These are phyloP conservation scores for Polypterus senegalus DNA, from an alignment of 2,113 vertebrate species.

Conservation along the genomic window DNA sequence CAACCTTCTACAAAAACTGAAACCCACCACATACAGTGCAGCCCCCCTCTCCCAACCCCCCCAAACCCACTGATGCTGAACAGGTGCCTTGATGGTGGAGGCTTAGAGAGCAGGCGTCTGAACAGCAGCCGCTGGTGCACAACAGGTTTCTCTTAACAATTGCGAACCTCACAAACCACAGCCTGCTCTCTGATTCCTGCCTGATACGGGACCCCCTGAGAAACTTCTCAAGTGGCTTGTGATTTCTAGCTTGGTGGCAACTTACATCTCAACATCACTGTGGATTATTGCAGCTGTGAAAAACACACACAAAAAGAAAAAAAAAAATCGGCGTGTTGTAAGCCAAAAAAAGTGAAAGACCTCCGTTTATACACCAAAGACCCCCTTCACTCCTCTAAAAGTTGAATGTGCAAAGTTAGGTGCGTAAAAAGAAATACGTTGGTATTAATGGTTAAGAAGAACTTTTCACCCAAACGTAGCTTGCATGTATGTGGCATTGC, in stretches of 20 bases:
- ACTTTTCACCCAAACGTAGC: no score
- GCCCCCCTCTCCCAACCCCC: not conserved
- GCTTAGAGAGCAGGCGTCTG: not conserved
- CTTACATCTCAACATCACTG: not conserved
- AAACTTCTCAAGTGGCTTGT: not conserved
- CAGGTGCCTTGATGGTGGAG: not conserved
- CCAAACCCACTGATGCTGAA: not conserved
- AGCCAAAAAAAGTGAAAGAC: not conserved
- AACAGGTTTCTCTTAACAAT: not conserved
- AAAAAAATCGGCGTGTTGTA: not conserved
- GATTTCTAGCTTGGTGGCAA: not conserved
- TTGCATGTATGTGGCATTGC: no score
- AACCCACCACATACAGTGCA: not conserved
- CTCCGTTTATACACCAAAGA: not conserved
- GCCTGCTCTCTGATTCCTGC: not conserved
- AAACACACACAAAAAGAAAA: not conserved
- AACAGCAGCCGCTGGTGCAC: not conserved
- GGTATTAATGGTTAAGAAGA: no score
- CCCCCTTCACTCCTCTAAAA: not conserved
- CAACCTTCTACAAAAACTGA: not conserved
- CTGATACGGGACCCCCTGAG: not conserved
- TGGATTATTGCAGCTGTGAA: no score
- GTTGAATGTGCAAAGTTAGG: not conserved
- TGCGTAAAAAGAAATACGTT: no score
- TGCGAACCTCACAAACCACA: not conserved